Base-by-base conservation (phyloP, 2,113 vertebrate species). In the Cisticola juncidis region DNA sequence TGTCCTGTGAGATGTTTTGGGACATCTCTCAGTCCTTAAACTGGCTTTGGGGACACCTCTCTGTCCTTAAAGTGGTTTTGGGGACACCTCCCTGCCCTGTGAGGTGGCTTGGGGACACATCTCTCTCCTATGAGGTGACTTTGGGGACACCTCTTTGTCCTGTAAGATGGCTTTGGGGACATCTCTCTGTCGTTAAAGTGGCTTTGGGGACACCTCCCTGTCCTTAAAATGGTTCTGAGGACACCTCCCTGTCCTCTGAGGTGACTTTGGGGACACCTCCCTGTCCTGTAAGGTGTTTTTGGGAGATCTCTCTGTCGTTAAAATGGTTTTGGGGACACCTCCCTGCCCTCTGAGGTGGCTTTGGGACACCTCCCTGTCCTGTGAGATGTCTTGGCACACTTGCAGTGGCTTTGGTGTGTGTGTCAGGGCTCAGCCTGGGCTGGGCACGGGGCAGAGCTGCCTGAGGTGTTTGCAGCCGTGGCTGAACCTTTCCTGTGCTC, bases 341-440 rank as follows among this genome's bases (percentile, higher is more conserved):
- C 25, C n/a, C n/a, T n/a, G n/a, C n/a, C n/a, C n/a, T n/a, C n/a
- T n/a, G n/a, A n/a, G n/a, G n/a, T n/a, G n/a, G n/a, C n/a, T n/a
- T n/a, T n/a, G n/a, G n/a, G n/a, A n/a, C n/a, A n/a, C n/a, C n/a
- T n/a, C n/a, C 10, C 11, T 36, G 16, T 40, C 26, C 61, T 15
- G 3, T 0, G 1, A 11, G 51, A n/a, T 57, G 53, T 42, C 21
- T 58, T 14, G n/a, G 54, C 24, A 1, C n/a, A 44, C 17, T 14
- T 10, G 9, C 50, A 5, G 1, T 29, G 33, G 3, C 33, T 18
- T 4, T 11, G 9, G 6, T 20, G 18, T 3, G 31, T 50, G 47
- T 81, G 74, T 14, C 47, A 7, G 14, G 5, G 31, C 40, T 36
- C 78, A 69, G 15, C 18, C 40, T 3, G 11, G 24, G 24, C 44